Evolutionary conservation across 2,888 invertebrate genomes (phyloP).

Genomic region (Caenorhabditis doughertyi): DNA sequence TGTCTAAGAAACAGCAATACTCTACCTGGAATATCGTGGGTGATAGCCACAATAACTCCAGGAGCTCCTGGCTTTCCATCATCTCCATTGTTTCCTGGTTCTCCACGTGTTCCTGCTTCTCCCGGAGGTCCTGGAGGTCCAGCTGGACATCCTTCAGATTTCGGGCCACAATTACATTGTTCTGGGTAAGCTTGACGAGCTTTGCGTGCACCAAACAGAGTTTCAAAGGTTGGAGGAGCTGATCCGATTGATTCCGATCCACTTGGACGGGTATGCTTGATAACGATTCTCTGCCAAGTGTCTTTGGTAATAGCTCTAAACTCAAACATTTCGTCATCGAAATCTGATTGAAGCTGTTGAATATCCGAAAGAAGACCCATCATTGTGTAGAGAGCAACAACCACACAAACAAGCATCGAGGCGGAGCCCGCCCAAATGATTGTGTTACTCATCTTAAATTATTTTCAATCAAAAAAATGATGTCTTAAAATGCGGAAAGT

Average conservation of each 20-base stretch:
- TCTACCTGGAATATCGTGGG: slow-evolving; percentile 71
- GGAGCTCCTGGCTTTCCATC: slow-evolving; percentile 73
- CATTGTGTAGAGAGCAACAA: slow-evolving; percentile 67
- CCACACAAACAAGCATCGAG: slow-evolving; percentile 58
- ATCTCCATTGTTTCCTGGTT: slow-evolving; percentile 70
- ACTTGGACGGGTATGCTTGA: slow-evolving; percentile 67
- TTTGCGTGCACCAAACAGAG: slow-evolving; percentile 66
- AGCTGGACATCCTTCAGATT: slow-evolving; percentile 72
- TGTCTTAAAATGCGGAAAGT: neutral
- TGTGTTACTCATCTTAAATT: slow-evolving; percentile 50
- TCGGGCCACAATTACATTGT: slow-evolving; percentile 75
- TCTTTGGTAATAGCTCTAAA: slow-evolving; percentile 70
- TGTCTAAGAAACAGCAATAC: neutral
- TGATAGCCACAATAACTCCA: slow-evolving; percentile 73
- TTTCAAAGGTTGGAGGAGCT: slow-evolving; percentile 67
- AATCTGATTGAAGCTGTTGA: slow-evolving; percentile 66
- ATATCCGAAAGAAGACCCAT: slow-evolving; percentile 65
- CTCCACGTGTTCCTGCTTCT: slow-evolving; percentile 68
- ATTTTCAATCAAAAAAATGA: neutral
- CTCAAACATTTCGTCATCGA: slow-evolving; percentile 69
- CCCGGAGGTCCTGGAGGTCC: slow-evolving; percentile 76
- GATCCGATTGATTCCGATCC: slow-evolving; percentile 28
- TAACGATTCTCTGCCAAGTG: slow-evolving; percentile 72
- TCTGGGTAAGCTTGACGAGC: slow-evolving; percentile 68
- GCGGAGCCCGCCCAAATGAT: slow-evolving; percentile 49